Conservation (phyloP, 2,113 vertebrate species). For the Anser cygnoides region DNA sequence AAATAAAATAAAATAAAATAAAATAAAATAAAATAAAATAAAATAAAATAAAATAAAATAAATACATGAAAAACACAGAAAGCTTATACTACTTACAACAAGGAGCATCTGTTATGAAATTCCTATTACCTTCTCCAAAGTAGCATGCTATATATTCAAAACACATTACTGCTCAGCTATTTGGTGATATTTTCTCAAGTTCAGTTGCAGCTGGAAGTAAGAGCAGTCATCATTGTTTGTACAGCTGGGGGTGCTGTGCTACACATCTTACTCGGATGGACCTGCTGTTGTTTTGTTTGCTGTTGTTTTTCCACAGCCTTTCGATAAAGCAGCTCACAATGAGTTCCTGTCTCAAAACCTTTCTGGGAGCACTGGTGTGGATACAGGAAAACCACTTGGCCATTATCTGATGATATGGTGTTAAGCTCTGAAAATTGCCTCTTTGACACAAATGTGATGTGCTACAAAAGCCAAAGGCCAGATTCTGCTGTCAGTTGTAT, state of each 20-base stretch:
- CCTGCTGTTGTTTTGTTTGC: not conserved
- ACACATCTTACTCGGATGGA: not conserved
- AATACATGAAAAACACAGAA: not conserved
- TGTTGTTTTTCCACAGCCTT: not conserved
- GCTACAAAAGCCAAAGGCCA: not conserved
- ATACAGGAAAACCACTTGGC: not conserved
- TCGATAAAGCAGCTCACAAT: not conserved
- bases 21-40: not conserved
- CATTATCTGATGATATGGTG: not conserved
- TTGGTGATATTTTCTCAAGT: not conserved
- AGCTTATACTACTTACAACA: not conserved
- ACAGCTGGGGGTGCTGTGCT: not conserved
- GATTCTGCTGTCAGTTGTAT: not conserved
- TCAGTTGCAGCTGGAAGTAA: not conserved
- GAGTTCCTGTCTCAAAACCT: not conserved
- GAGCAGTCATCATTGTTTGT: rapidly evolving
- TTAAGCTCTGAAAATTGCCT: not conserved
- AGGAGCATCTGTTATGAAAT: not conserved
- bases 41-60: not conserved
- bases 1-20: no score
- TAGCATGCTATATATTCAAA: not conserved
- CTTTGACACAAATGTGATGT: not conserved
- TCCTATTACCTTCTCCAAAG: not conserved
- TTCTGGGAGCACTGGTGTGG: not conserved
- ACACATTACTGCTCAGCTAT: not conserved